Base-by-base conservation (phyloP, 2,113 vertebrate species). In the Suricata suricatta region DNA sequence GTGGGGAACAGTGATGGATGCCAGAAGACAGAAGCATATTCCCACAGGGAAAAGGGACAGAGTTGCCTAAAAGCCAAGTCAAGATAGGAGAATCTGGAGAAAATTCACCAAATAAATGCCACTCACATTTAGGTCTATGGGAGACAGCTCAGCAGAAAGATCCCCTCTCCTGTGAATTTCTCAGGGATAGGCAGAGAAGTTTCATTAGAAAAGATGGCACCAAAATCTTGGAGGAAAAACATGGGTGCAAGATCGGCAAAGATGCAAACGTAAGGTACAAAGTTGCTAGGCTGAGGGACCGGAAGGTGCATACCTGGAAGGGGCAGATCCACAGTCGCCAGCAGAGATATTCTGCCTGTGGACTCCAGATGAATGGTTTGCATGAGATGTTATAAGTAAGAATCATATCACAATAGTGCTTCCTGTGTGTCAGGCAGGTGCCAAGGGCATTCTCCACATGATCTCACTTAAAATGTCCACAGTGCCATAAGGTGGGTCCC, bases 391-490 rank as follows among this genome's bases (percentile, higher is more conserved):
- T 41, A 68, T 16, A 21, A n/a, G 50, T 35, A 72, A 79, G 29
- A 77, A 47, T 16, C 19, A 80, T 64, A 63, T 69, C 16, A 72
- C 57, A 35, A 14, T 4, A 41, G 63, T 29, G 31, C 63, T n/a
- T 21, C 79, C 38, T 47, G 3, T 11, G 60, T 54, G 35, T 63
- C 44, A 85, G 77, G 76, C 44, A 54, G 2, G 7, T 27, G 64
- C 35, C 60, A n/a, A 87, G 50, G 44, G 27, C 33, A 91, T 77
- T 88, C 81, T 44, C 35, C 23, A 21, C 9, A 16, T 47, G 9
- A 71, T 14, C 54, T 95, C 74, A 60, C 25, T 41, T 17, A 92
- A 92, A 92, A 54, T 86, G 21, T 71, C 81, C 44, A 82, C 14
- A 35, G 7, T 31, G 81, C 86, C 17, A 5, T 0, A 10, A 89